These are phyloP conservation scores for Paratilapia polleni DNA, from an alignment of 2,113 vertebrate species.

Conservation along the genomic window DNA sequence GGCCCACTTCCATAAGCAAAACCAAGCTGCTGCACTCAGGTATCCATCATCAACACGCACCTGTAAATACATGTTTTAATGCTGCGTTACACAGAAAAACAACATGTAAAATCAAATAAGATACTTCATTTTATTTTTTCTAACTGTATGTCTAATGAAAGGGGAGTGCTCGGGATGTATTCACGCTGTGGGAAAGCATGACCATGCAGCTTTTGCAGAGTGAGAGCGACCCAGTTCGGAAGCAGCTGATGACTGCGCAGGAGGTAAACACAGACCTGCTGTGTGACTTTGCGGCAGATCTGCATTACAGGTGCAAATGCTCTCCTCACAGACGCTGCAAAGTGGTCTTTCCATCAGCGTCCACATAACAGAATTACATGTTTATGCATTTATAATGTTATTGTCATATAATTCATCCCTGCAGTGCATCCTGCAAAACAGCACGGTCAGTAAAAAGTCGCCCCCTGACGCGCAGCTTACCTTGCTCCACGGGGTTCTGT, in stretches of 20 bases:
- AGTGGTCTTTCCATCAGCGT: neutral
- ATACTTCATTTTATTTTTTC: neutral
- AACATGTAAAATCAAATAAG: neutral
- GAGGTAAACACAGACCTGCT: conserved; percentile 44
- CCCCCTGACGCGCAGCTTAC: conserved; percentile 36
- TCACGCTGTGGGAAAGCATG: conserved; percentile 48
- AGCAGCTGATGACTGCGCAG: conserved; percentile 63
- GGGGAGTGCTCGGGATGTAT: neutral
- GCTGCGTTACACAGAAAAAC: neutral
- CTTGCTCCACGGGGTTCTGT: neutral
- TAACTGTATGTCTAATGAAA: neutral
- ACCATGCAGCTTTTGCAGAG: conserved; percentile 53
- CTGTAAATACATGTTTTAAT: neutral
- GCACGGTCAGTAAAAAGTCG: neutral
- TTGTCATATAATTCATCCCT: neutral
- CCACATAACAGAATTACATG: neutral
- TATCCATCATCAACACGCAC: neutral
- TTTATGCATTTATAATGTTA: neutral
- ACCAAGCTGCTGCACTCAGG: conserved; percentile 8
- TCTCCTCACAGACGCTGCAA: neutral
- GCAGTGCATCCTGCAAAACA: conserved; percentile 5
- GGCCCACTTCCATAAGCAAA: neutral
- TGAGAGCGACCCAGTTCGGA: conserved; percentile 46
- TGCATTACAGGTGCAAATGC: conserved; percentile 2
- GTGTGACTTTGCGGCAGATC: conserved; percentile 71